Percentiles rank a stretch among this genome's conserved stretches.
Evolutionary conservation across 92 coral and sea anemone genomes (phyloP).

Genomic region (Pocillopora grandis): DNA sequence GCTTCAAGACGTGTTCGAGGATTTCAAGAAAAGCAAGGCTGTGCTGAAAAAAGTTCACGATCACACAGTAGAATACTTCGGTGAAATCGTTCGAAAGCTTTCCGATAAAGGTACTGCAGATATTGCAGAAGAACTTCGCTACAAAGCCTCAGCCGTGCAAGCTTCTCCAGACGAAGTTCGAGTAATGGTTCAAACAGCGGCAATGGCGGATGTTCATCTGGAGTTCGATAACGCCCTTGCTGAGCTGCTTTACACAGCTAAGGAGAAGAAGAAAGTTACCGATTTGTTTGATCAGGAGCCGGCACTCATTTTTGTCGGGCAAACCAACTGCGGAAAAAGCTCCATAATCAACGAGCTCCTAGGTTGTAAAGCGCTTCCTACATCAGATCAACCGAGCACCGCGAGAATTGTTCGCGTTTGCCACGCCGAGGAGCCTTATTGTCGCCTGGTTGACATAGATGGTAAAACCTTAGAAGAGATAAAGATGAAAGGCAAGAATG

Average conservation of each 20-base stretch:
- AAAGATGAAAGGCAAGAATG: conserved; percentile 12
- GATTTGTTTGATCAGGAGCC: conserved; percentile 58
- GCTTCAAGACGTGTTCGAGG: conserved; percentile 58
- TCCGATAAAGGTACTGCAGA: conserved; percentile 20
- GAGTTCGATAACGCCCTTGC: conserved; percentile 22
- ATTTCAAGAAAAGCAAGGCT: conserved; percentile 48
- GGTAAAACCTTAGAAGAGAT: conserved; percentile 30
- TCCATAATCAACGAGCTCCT: conserved; percentile 70
- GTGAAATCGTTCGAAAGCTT: conserved; percentile 27
- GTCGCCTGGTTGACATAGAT: conserved; percentile 30
- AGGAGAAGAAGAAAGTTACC: conserved; percentile 51
- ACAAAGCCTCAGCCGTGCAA: not conserved
- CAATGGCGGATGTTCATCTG: conserved; percentile 6
- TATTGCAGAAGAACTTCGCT: conserved; percentile 5
- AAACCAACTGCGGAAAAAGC: conserved; percentile 80
- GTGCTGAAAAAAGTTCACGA: conserved; percentile 45
- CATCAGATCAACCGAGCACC: conserved; percentile 74
- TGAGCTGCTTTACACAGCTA: conserved; percentile 49
- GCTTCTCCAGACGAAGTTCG: conserved; percentile 13
- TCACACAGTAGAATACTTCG: conserved; percentile 54
- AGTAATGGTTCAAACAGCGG: conserved; percentile 10
- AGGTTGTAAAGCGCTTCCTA: conserved; percentile 54
- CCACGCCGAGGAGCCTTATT: conserved; percentile 56
- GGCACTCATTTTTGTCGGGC: conserved; percentile 69
- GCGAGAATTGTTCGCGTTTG: conserved; percentile 69